Base-by-base conservation (phyloP, 2,797 vertebrate species). In the Tiaroga cobitis region DNA sequence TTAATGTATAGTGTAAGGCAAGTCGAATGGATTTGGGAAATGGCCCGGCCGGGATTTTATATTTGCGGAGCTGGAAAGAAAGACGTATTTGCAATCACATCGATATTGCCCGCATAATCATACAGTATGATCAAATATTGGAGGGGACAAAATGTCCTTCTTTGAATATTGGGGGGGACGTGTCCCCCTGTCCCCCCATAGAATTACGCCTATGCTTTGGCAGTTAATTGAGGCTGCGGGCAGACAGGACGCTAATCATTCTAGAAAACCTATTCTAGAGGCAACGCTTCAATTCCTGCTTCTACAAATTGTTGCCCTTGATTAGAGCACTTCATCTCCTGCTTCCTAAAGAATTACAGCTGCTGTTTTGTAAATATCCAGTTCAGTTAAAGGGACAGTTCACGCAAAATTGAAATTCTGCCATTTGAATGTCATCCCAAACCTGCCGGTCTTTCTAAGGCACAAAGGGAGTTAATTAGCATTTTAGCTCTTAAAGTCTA, bases 191-290 rank as follows among this genome's bases (percentile, higher is more conserved):
- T n/a, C n/a, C n/a, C n/a, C n/a, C n/a, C n/a, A n/a, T n/a, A n/a
- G n/a, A n/a, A n/a, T n/a, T n/a, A n/a, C n/a, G n/a, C n/a, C n/a
- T n/a, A n/a, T n/a, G n/a, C 54, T 85, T 72, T 63, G 68, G 68
- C 77, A 63, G 83, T 85, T 85, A 80, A 85, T 85, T 85, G 83
- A 85, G 77, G 76, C 77, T 80, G 67, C 51, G 49, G 54, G 68
- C 76, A 85, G 76, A 80, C 76, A 46, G 83, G 67, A 41, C 34
- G 37, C 51, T 85, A 85, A 85, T 85, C 67, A 70, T 61, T 72
- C 19, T 26, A 70, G 37, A 80, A 85, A 85, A 85, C 63, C 18
- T 63, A 80, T 72, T 85, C 21, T 70, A 34, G 49, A 80, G 65
- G 75, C 54, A 43, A 73, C 49, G 49, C 68, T 37, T 79, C 67